Base-by-base conservation (phyloP, 1,140 invertebrate genomes). In the Nixonia krombeini region DNA sequence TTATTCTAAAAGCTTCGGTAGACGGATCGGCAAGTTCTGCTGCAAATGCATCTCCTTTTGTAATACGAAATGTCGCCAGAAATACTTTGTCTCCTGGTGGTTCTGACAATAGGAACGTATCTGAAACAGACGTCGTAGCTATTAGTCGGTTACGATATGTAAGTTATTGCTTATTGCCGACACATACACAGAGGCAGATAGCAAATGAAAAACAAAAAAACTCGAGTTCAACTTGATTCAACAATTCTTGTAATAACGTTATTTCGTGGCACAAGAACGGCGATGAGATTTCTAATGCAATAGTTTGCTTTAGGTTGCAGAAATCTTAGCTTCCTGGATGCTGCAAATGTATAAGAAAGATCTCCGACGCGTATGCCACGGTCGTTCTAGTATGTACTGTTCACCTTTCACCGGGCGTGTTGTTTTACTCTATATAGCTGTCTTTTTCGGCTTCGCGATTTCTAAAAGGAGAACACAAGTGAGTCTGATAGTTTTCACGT, bases 91-190 rank as follows among this genome's bases (percentile, higher is more conserved):
- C 92, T 64, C 90, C 90, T 13, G 91, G 82, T 38, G 90, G 88
- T 63, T 93, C 90, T n/a, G 90, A 87, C 13, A 90, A 88, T 52
- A 94, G 88, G 76, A 93, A 94, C 70, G 92, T 91, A 76, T 94
- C 93, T 95, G 86, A 46, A 89, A 90, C 69, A 52, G 73, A 77
- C 58, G 40, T 25, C 16, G 16, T 12, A 13, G 10, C 5, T 21
- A 38, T 17, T n/a, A 37, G 31, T 50, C 25, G 33, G 7, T 31
- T 5, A 31, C n/a, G 33, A 8, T 13, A 15, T 37, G 4, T n/a
- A n/a, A n/a, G n/a, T n/a, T n/a, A n/a, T n/a, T n/a, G n/a, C n/a
- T n/a, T n/a, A n/a, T n/a, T n/a, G n/a, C n/a, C n/a, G n/a, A n/a
- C n/a, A n/a, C n/a, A n/a, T n/a, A n/a, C n/a, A n/a, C n/a, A n/a